phyloP scores from a whole-genome alignment of 2,888 invertebrate species.

The Drosophila flavopinicola region DNA sequence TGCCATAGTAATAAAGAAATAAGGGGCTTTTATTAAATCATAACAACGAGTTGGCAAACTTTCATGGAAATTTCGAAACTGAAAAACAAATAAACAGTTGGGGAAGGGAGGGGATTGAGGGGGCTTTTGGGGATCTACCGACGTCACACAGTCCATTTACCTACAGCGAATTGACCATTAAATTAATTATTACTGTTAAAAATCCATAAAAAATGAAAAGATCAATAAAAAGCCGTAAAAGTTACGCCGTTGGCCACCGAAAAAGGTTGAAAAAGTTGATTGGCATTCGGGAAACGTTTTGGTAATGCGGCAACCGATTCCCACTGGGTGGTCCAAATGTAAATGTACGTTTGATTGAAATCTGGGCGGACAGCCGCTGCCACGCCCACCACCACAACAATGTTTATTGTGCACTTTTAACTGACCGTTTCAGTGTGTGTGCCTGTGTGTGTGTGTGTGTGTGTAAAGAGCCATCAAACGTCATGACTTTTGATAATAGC shows the following conservation, averaged over 20 bases:
- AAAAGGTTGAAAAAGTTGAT: slow-evolving; percentile 50
- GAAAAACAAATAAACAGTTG: slow-evolving; percentile 34
- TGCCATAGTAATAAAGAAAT: slow-evolving; percentile 14
- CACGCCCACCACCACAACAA: slow-evolving; percentile 8
- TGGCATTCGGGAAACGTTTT: slow-evolving; percentile 56
- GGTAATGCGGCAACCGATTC: background rate
- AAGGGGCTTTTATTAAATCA: slow-evolving; percentile 28
- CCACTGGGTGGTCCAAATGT: slow-evolving; percentile 42
- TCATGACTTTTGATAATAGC: slow-evolving; percentile 24
- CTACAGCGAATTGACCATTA: slow-evolving; percentile 70
- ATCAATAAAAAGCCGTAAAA: slow-evolving; percentile 69
- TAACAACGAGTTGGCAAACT: slow-evolving; percentile 41
- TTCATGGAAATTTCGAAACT: slow-evolving; percentile 19
- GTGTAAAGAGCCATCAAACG: slow-evolving; percentile 8
- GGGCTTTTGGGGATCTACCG: slow-evolving; percentile 6
- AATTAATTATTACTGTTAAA: slow-evolving; percentile 80
- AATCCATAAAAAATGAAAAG: slow-evolving; percentile 64
- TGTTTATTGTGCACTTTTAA: slow-evolving; percentile 10
- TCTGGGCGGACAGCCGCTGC: slow-evolving; percentile 3
- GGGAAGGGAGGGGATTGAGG: background rate
- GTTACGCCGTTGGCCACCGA: slow-evolving; percentile 40
- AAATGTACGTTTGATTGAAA: slow-evolving; percentile 38
- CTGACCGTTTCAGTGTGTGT: background rate
- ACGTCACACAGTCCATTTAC: slow-evolving; percentile 68
- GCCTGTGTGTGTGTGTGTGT: slow-evolving; percentile 2